Base-by-base conservation (phyloP, 2,113 vertebrate species). In the Hylia prasina region DNA sequence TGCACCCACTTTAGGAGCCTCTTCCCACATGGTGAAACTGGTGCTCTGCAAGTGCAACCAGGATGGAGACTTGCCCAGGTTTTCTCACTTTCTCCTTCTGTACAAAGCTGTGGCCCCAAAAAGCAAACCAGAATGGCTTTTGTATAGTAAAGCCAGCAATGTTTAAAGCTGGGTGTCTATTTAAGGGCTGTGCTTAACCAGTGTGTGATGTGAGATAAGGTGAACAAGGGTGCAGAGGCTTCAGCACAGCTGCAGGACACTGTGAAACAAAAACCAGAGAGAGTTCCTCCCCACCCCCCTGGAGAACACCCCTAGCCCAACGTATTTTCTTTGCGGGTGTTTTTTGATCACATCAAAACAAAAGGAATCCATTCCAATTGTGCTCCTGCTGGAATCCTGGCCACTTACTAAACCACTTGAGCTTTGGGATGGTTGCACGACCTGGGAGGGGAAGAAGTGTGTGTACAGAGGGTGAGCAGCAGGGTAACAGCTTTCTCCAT, bases 1-100 rank as follows among this genome's bases (percentile, higher is more conserved):
- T 37, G 31, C 50, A 40, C 50, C 14, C 0, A 0, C 35, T 60
- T 31, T 11, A 60, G 2, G 3, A 0, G 0, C 24, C 54, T 78
- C 84, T 96, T 68, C 87, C 81, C 51, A 23, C 44, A 8, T 0
- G 2, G 11, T 35, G 48, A 31, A 84, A 40, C 25, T 44, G 47
- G 53, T 58, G 86, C 53, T 76, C 70, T 16, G n/a, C 92, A 65
- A 57, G 22, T 2, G 24, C 27, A 44, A 24, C 20, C 22, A 37
- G 11, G 5, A 33, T 0, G 16, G 31, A 22, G 66, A 71, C 54
- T 31, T 24, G 33, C 25, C 23, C 23, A 20, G 39, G 7, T 56
- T 63, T 60, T 76, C 48, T 48, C 20, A 4, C 25, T 15, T 31
- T 15, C 18, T 11, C 27, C 15, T 50, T 54, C 53, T 3, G 3